Evolutionary conservation across 2,797 vertebrate genomes (phyloP), one percentile per base, ranked within the genome.

Genomic region (Neosilurus mollespiculum): DNA sequence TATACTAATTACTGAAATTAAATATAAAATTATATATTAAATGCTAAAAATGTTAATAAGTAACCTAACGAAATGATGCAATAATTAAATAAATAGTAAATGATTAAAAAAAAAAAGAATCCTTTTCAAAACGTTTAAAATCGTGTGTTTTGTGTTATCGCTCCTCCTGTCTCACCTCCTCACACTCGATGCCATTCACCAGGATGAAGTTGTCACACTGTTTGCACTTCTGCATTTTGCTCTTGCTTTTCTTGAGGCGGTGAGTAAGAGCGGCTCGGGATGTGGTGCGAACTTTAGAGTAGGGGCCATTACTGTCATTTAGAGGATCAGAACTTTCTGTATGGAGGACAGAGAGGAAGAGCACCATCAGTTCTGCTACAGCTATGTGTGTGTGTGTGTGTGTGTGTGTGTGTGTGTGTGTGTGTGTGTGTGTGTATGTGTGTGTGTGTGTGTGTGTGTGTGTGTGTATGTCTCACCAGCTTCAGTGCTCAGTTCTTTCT

Each of bases 201-300:
- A 98, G 94, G 90, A 99, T 96, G 90, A 96, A 97, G 89, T 94
- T 94, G 14, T 99, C 97, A 9, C 98, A 99, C 14, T 97, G 97
- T 56, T 95, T 95, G 93, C 98, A 99, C 90, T 96, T 98, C 85
- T 91, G 91, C 93, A 95, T 94, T 0, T 97, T 97, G 66, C 95
- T 96, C 75, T 97, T 95, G 49, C 95, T 93, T 86, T 96, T 96
- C 80, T 91, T 93, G 26, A 98, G 91, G 26, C 92, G 93, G 89
- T 99, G 98, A 7, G 94, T 96, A 73, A 96, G 94, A 0, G 96
- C 96, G 0, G 97, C 96, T 0, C 91, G 90, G 20, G 97, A 96
- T 16, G 94, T 81, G 0, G 82, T 82, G 79, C 93, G 90, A n/a
- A 93, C 90, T 91, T 92, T 96, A 67, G 91, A 89, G 18, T 88